Base-by-base conservation (phyloP, 2,113 vertebrate species). In the Cranoglanis bouderius region DNA sequence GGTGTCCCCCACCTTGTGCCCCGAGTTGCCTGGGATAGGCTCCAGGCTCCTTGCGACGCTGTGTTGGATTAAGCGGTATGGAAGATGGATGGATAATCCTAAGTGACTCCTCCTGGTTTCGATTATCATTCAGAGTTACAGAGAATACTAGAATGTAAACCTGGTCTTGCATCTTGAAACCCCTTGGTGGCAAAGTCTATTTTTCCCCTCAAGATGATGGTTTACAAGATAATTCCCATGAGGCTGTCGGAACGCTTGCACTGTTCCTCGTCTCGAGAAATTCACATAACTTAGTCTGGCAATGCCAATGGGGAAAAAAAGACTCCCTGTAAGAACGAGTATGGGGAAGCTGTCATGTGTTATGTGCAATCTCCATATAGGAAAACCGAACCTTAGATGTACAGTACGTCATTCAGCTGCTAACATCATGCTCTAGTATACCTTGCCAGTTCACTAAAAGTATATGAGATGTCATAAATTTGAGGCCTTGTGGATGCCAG, bases 211-310 rank as follows among this genome's bases (percentile, higher is more conserved):
- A 93, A 95, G 95, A 96, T 94, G 93, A 94, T 91, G 93, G 93
- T 95, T 95, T 95, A 94, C 95, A 93, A 93, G 91, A 93, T 93
- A 94, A 94, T 94, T 92, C 94, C 94, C 94, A 90, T 85, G 94
- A 93, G 95, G 91, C 92, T 92, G 89, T 91, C 91, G 90, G 92
- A 93, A 93, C 92, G 93, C 94, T 94, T 93, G 91, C 93, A 92
- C 92, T 90, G 93, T 92, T 92, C 92, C 91, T 88, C 92, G 91
- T 94, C 93, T 94, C 94, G 91, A 94, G 93, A 92, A 92, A 93
- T 90, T 87, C 92, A 92, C 90, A 92, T 93, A 94, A 94, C 93
- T 93, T 93, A 93, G 90, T 92, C 86, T 95, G 93, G 93, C 94
- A 93, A 93, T 89, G 93, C 92, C 93, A 92, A 93, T 84, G 93